phyloP scores from a whole-genome alignment of 2,113 vertebrate species.

The Limanda limanda region DNA sequence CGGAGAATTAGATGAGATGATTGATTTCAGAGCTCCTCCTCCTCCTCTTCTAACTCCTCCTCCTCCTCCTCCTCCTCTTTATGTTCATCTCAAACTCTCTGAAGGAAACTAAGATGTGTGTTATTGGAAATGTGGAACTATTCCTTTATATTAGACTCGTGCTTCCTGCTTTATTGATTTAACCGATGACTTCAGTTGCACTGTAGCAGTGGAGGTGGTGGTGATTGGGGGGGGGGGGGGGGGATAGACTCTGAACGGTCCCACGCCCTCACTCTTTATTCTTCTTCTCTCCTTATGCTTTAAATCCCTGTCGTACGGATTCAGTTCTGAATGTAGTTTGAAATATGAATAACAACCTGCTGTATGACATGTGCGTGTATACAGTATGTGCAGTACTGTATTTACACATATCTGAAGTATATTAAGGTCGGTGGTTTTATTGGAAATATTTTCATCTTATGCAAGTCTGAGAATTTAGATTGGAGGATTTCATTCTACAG shows the following conservation, averaged over 20 bases:
- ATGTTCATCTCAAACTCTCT: no score
- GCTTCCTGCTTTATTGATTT: conserved; percentile 29
- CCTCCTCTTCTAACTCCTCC: no score
- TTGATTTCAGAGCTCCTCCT: no score
- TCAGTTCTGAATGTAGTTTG: conserved; percentile 59
- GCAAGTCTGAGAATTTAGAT: conserved; percentile 6
- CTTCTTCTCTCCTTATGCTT: conserved; percentile 29
- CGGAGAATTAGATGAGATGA: neutral
- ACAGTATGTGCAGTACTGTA: conserved; percentile 16
- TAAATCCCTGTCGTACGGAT: conserved; percentile 29
- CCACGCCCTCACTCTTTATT: neutral
- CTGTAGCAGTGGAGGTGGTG: conserved; percentile 37
- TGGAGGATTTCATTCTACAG: neutral
- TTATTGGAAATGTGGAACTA: neutral
- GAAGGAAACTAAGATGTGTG: neutral
- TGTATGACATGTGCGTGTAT: neutral
- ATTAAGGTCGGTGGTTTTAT: conserved; percentile 11
- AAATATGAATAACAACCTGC: neutral
- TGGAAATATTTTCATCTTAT: conserved; percentile 46
- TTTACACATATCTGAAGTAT: conserved; percentile 7
- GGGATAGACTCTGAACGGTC: neutral
- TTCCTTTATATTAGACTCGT: neutral
- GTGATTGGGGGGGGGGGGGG: neutral
- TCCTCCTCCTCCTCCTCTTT: no score
- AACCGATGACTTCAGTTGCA: conserved; percentile 58